These are phyloP conservation scores for Dioctria linearis DNA, from an alignment of 2,888 invertebrate species.

Conservation along the genomic window DNA sequence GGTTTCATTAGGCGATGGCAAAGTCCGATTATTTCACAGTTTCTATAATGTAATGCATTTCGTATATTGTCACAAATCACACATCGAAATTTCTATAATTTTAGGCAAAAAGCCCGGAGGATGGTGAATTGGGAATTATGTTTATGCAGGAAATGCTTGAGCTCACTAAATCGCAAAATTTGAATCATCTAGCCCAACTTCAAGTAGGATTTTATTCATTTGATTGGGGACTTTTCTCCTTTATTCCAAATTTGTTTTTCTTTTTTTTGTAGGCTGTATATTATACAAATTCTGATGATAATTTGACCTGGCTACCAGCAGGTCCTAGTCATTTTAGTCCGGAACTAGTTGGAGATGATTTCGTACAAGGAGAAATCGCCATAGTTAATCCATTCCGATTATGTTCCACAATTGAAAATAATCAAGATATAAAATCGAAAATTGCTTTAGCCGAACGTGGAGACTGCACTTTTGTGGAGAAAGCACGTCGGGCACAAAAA, in stretches of 20 bases:
- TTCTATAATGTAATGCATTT: slow-evolving; percentile 82
- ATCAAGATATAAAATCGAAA: slow-evolving; percentile 76
- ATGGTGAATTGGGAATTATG: slow-evolving; percentile 91
- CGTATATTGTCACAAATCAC: slow-evolving; percentile 14
- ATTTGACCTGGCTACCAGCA: slow-evolving; percentile 75
- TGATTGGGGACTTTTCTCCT: slow-evolving; percentile 14
- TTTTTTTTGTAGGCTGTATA: slow-evolving; percentile 68
- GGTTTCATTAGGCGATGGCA: slow-evolving; percentile 88
- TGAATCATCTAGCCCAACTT: slow-evolving; percentile 69
- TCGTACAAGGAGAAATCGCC: slow-evolving; percentile 77
- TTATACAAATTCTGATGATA: slow-evolving; percentile 68
- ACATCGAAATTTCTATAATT: slow-evolving; percentile 30
- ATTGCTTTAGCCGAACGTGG: slow-evolving; percentile 92
- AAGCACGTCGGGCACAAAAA: slow-evolving; percentile 86
- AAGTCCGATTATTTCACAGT: slow-evolving; percentile 93
- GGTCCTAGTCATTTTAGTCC: slow-evolving; percentile 94
- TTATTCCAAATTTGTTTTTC: slow-evolving; percentile 12
- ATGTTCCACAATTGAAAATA: slow-evolving; percentile 75
- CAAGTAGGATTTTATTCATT: slow-evolving; percentile 64
- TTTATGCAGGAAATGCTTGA: slow-evolving; percentile 99
- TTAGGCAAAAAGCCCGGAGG: slow-evolving; percentile 88
- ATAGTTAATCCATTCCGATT: slow-evolving; percentile 81
- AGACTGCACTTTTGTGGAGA: slow-evolving; percentile 96
- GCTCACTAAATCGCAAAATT: slow-evolving; percentile 80
- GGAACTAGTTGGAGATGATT: slow-evolving; percentile 78